Base-by-base conservation (phyloP, 2,113 vertebrate genomes). In the Sisor rabdophorus region DNA sequence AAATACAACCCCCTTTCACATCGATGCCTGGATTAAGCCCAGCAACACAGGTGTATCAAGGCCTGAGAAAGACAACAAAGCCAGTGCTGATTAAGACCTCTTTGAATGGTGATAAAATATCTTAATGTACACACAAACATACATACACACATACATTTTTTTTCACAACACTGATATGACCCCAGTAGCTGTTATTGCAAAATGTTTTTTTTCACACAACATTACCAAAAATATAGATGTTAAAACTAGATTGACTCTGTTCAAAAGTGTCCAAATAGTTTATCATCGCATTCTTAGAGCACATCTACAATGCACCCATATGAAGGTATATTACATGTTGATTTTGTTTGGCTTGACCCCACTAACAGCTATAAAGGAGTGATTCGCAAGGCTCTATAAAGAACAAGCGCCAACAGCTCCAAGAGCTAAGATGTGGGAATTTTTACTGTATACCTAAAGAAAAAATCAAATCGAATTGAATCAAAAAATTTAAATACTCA, bases 161-260 rank as follows among this genome's bases (percentile, higher is more conserved):
- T 80, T 82, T 22, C 28, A 87, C 77, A 59, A 73, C 78, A 71
- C 50, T 77, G 75, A 84, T 77, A 83, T 86, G 88, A 88, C 73
- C 80, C 87, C 65, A 70, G 81, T 83, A 87, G 52, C 79, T 81
- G 83, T 91, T 91, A 91, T 90, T 91, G 90, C 89, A 89, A 90
- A 90, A 90, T 89, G 89, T 90, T 80, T 65, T 67, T 63, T 69
- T 80, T 78, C 75, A 75, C 75, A 77, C 63, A 63, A 81, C 74
- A 78, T 81, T 83, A 81, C 85, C 75, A 80, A 84, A 79, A 86
- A 83, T 85, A 85, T 80, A 79, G 79, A 83, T 82, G 80, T 86
- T 79, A 83, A 82, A 75, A 87, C 84, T 85, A 83, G 78, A 83
- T 77, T 50, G 73, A 82, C 73, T 78, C 75, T 82, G 77, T 82